phyloP scores from a whole-genome alignment of 2,113 vertebrate genomes.

The Triplophysa tibetana region DNA sequence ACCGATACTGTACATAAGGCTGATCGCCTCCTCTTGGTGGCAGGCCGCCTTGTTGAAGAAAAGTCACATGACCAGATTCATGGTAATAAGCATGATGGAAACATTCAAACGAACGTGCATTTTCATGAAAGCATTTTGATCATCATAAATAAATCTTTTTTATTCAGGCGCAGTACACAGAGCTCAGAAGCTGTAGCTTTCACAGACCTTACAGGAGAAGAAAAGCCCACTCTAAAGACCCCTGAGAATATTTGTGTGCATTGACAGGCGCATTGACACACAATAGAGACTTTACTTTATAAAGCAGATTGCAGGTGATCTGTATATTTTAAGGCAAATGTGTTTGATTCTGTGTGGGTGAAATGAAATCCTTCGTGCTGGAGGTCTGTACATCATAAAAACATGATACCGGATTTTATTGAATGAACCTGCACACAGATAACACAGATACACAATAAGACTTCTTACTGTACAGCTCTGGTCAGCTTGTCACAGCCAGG shows the following conservation, averaged over 20 bases:
- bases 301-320: conserved; percentile 12
- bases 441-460: too few species aligned
- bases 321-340: background rate
- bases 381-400: background rate
- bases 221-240: conserved; percentile 53
- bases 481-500: background rate
- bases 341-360: background rate
- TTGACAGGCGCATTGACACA: background rate
- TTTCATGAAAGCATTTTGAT: background rate
- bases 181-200: conserved; percentile 72
- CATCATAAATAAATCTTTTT: conserved; percentile 61
- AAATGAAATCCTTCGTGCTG: background rate
- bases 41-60: too few species aligned
- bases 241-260: conserved; percentile 13
- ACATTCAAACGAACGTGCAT: too few species aligned
- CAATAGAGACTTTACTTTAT: background rate
- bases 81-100: too few species aligned
- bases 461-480: background rate
- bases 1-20: too few species aligned
- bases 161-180: conserved; percentile 86
- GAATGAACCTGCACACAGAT: background rate
- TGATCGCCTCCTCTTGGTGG: too few species aligned
- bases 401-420: background rate
- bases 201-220: conserved; percentile 82
- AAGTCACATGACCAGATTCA: too few species aligned